phyloP scores from a whole-genome alignment of 2,113 vertebrate genomes.

The Vireo altiloquus region DNA sequence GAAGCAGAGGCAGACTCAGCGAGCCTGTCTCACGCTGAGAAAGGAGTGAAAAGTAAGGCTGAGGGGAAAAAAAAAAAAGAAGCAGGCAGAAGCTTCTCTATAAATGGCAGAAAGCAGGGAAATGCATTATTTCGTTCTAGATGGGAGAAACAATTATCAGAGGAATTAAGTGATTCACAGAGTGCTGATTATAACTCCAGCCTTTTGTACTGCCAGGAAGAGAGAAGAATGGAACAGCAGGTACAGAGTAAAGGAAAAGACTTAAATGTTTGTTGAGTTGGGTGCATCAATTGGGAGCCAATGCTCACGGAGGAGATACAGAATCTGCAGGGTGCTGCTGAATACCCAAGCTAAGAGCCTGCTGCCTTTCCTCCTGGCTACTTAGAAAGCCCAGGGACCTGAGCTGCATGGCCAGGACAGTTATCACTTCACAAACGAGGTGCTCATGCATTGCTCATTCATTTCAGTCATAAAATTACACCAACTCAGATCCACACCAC shows the following conservation, averaged over 20 bases:
- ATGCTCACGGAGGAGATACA: background rate
- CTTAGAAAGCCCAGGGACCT: background rate
- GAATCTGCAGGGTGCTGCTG: background rate
- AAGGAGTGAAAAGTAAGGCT: conserved; percentile 35
- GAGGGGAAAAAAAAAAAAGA: background rate
- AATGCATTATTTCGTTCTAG: background rate
- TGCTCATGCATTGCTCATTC: background rate
- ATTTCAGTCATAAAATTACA: background rate
- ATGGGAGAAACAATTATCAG: conserved; percentile 9
- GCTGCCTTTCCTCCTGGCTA: background rate
- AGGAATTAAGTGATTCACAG: background rate
- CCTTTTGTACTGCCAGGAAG: background rate
- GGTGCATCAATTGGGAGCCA: background rate
- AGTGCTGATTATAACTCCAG: background rate
- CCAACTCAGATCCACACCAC: rapidly evolving
- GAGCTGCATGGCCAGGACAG: background rate
- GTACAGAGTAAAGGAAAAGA: background rate
- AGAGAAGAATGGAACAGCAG: background rate
- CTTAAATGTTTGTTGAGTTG: background rate
- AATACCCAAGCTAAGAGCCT: background rate
- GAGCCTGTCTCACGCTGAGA: background rate
- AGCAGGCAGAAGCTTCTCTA: background rate
- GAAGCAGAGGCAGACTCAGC: conserved; percentile 18
- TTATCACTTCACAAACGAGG: background rate
- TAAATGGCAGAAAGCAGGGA: conserved; percentile 9